Evolutionary conservation across 2,888 invertebrate species (phyloP), one percentile per base, ranked within the genome.

Genomic region (Ephialtes manifestator): DNA sequence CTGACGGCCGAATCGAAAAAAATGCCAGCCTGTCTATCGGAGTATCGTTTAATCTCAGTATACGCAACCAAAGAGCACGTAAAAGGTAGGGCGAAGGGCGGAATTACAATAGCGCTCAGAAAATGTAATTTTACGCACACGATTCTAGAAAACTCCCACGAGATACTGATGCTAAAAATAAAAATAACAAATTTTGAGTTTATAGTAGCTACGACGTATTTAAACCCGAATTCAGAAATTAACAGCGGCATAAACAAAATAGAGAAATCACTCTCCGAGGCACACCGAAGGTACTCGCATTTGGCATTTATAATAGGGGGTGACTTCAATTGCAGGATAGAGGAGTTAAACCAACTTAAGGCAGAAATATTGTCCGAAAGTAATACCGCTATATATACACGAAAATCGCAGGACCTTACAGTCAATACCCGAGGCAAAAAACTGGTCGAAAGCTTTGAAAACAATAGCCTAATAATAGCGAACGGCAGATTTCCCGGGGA

Each of bases 311-410:
- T n/a, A n/a, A n/a, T n/a, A n/a, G n/a, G n/a, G n/a, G n/a, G n/a
- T n/a, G n/a, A n/a, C n/a, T n/a, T n/a, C n/a, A n/a, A n/a, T n/a
- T n/a, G n/a, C n/a, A n/a, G n/a, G n/a, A n/a, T n/a, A n/a, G n/a
- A n/a, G 20, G 53, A 53, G 8, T 53, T 18, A 53, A 53, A 18
- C 8, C 20, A 18, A 8, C 53, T 53, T 18, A 53, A 4, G 2
- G 53, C n/a, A 53, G 53, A 53, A 53, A 53, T 53, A 53, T n/a
- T 53, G n/a, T n/a, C 53, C 2, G 53, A 18, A 53, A 18, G 53
- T 53, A n/a, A n/a, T n/a, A n/a, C n/a, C n/a, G n/a, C n/a, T n/a
- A n/a, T n/a, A n/a, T n/a, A n/a, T n/a, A n/a, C n/a, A n/a, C n/a
- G n/a, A n/a, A n/a, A 53, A 53, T 53, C 55, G 0, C 55, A 20